These are phyloP conservation scores for Microtus richardsoni DNA, from an alignment of 2,113 vertebrate species.

Conservation along the genomic window DNA sequence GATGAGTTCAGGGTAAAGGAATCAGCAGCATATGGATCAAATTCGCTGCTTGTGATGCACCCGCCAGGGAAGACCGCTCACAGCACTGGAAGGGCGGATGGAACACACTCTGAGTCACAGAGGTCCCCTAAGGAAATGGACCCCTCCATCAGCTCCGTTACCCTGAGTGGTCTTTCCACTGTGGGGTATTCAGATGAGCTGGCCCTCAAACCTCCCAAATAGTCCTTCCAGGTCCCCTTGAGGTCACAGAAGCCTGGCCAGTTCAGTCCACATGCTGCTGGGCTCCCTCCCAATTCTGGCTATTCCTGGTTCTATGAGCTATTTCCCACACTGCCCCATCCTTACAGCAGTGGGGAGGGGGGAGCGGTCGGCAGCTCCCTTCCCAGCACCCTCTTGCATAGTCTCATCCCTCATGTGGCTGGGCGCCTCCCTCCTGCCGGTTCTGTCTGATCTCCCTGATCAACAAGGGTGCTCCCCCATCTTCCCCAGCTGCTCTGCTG, in stretches of 20 bases:
- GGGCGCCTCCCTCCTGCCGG: not conserved
- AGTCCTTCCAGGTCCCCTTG: not conserved
- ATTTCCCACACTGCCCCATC: not conserved
- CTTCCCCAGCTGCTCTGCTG: not conserved
- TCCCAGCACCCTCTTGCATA: not conserved
- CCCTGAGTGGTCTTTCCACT: not conserved
- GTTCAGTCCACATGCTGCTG: not conserved
- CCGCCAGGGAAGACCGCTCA: constrained; percentile 6
- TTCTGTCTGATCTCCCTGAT: not conserved
- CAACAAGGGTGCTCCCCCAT: not conserved
- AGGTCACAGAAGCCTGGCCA: not conserved
- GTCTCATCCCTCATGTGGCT: not conserved
- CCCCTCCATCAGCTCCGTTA: not conserved
- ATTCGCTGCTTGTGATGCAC: constrained; percentile 38
- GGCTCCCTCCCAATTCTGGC: not conserved
- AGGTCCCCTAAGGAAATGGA: constrained; percentile 40
- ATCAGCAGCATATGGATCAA: constrained; percentile 57
- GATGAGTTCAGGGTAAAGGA: constrained; percentile 61
- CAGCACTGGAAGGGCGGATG: not conserved
- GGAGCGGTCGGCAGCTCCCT: not conserved
- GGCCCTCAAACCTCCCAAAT: not conserved
- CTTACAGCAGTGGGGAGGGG: not conserved
- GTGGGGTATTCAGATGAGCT: not conserved
- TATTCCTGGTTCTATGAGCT: not conserved
- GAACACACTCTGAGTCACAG: constrained; percentile 58